Evolutionary conservation across 2,888 invertebrate species (phyloP).

Genomic region (Cabera pusaria): DNA sequence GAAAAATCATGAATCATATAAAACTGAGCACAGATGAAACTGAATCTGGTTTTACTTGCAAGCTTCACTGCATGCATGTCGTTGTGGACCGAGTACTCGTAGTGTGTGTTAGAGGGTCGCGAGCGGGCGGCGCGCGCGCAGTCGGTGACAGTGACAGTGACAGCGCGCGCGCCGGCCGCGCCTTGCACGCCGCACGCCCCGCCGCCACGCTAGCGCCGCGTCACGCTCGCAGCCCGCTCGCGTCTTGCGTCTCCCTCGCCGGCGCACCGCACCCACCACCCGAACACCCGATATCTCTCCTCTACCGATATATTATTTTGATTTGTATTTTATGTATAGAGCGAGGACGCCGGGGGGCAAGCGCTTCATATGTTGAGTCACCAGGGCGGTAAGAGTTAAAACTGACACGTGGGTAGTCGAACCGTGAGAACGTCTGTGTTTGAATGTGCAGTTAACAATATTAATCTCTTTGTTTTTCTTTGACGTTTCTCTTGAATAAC

Average conservation of each 20-base stretch:
- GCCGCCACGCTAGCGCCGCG: conserved; percentile 36
- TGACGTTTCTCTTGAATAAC: conserved; percentile 82
- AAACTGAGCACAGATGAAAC: conserved; percentile 82
- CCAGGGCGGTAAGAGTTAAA: conserved; percentile 96
- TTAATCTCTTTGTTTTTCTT: conserved; percentile 81
- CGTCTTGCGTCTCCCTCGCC: conserved; percentile 44
- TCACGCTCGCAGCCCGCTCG: conserved; percentile 41
- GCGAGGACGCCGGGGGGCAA: conserved; percentile 95
- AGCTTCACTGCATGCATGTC: conserved; percentile 82
- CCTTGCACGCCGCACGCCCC: conserved; percentile 39
- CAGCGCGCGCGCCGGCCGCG: conserved; percentile 32
- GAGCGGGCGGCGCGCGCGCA: conserved; percentile 30
- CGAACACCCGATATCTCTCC: conserved; percentile 78
- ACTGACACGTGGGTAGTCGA: conserved; percentile 80
- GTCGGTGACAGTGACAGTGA: conserved; percentile 18
- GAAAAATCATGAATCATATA: conserved; percentile 79
- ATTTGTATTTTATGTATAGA: conserved; percentile 89
- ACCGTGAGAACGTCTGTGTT: conserved; percentile 82
- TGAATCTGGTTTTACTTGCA: conserved; percentile 82
- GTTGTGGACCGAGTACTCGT: conserved; percentile 76
- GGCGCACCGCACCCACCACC: conserved; percentile 68
- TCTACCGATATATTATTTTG: conserved; percentile 81
- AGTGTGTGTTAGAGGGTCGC: conserved; percentile 60
- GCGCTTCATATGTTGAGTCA: conserved; percentile 94
- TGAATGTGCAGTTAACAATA: conserved; percentile 79